These are phyloP conservation scores for Oostethus manadensis DNA, from an alignment of 2,113 vertebrate genomes.

Conservation along the genomic window DNA sequence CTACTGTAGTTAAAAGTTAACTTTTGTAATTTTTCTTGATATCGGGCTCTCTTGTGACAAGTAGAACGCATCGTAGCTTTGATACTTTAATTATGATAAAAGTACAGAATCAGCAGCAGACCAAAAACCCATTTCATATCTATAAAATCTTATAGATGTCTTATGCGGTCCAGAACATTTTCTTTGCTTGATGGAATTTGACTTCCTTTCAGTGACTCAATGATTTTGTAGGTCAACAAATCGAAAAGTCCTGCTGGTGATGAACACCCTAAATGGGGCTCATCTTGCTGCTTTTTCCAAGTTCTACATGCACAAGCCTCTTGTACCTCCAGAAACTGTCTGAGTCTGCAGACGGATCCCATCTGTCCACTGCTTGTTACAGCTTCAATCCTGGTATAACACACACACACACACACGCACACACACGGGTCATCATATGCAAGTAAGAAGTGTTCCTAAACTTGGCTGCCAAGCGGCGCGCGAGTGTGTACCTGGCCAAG, in stretches of 20 bases:
- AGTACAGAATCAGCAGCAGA: too few species aligned
- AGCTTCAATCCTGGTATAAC: conserved; percentile 49
- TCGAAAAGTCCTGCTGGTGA: not conserved
- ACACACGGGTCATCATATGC: not conserved
- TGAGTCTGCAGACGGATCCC: conserved; percentile 61
- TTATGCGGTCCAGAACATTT: not conserved
- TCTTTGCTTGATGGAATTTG: not conserved
- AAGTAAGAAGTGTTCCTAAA: fast-evolving
- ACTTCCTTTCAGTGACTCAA: not conserved
- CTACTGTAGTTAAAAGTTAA: too few species aligned
- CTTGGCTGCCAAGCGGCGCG: too few species aligned
- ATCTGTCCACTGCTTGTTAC: conserved; percentile 54
- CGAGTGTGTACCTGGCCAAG: conserved; percentile 45
- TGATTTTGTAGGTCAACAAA: too few species aligned
- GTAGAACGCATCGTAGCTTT: too few species aligned
- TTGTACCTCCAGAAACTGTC: conserved; percentile 53
- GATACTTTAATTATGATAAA: too few species aligned
- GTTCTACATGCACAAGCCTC: too few species aligned
- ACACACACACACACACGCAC: not conserved
- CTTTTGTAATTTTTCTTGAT: too few species aligned
- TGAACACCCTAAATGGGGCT: not conserved
- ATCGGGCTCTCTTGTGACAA: too few species aligned
- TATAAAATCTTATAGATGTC: not conserved
- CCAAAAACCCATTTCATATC: too few species aligned
- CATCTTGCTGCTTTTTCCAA: not conserved